phyloP scores from a whole-genome alignment of 1,140 invertebrate genomes.

The Drosophila ananassae region DNA sequence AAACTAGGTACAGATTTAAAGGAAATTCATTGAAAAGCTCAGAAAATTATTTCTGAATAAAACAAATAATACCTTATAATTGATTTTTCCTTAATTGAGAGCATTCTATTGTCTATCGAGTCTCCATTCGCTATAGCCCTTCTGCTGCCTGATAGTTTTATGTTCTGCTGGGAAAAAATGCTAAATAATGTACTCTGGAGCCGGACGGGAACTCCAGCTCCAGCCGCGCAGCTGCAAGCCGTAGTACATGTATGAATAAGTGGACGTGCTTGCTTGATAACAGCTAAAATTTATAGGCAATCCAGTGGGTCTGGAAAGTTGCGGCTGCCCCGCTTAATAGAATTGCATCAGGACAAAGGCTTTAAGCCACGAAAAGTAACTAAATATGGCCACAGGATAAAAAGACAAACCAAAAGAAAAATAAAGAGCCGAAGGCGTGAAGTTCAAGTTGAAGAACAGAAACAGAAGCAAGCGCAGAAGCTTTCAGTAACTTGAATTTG shows the following conservation, averaged over 20 bases:
- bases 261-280: constrained; percentile 66
- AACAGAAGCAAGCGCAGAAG: constrained; percentile 30
- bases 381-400: constrained; percentile 1
- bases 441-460: constrained; percentile 61
- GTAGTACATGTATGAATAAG: constrained; percentile 67
- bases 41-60: too few species aligned
- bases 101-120: background rate
- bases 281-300: constrained; percentile 73
- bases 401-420: constrained; percentile 2
- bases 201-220: constrained; percentile 13
- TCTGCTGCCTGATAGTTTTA: constrained; percentile 47
- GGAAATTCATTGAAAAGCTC: background rate
- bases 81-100: background rate
- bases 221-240: constrained; percentile 46
- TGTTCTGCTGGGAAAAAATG: constrained; percentile 41
- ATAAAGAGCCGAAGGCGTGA: constrained; percentile 32
- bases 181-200: constrained; percentile 57
- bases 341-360: constrained; percentile 55
- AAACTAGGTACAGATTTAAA: background rate
- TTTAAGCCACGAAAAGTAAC: constrained; percentile 49
- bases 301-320: constrained; percentile 39
- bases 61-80: too few species aligned
- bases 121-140: too few species aligned
- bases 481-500: constrained; percentile 71
- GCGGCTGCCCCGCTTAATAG: constrained; percentile 60